Evolutionary conservation across 2,113 vertebrate species (phyloP).

Genomic region (Natator depressus): DNA sequence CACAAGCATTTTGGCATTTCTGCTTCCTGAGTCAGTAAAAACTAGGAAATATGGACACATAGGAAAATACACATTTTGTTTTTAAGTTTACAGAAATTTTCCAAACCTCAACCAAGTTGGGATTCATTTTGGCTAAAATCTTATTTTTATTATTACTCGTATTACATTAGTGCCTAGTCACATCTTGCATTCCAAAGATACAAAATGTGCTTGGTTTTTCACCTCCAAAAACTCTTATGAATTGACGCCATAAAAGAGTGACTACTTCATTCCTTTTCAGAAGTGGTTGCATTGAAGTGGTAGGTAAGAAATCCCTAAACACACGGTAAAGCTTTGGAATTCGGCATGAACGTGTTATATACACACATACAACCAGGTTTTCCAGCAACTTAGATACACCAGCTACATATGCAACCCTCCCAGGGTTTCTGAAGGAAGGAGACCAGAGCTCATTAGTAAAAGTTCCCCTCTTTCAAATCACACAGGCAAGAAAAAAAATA

Average conservation of each 20-base stretch:
- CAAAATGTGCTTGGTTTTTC: not conserved
- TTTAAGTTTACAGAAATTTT: not conserved
- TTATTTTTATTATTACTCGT: not conserved
- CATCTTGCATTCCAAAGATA: not conserved
- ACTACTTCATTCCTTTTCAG: not conserved
- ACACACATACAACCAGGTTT: not conserved
- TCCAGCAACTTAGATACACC: not conserved
- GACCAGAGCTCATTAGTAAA: conserved; percentile 17
- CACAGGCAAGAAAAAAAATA: not conserved
- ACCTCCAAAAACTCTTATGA: not conserved
- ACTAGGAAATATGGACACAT: not conserved
- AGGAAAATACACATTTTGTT: not conserved
- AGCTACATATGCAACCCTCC: accelerated
- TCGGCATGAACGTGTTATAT: not conserved
- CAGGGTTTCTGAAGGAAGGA: not conserved
- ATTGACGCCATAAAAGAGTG: not conserved
- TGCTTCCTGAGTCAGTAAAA: not conserved
- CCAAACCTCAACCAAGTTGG: not conserved
- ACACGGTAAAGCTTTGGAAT: not conserved
- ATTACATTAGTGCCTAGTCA: not conserved
- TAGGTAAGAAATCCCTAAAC: not conserved
- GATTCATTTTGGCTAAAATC: not conserved
- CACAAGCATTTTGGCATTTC: not conserved
- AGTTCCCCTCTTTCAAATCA: not conserved
- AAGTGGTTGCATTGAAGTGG: not conserved